phyloP scores from a whole-genome alignment of 2,797 vertebrate species.

The Otus scops region DNA sequence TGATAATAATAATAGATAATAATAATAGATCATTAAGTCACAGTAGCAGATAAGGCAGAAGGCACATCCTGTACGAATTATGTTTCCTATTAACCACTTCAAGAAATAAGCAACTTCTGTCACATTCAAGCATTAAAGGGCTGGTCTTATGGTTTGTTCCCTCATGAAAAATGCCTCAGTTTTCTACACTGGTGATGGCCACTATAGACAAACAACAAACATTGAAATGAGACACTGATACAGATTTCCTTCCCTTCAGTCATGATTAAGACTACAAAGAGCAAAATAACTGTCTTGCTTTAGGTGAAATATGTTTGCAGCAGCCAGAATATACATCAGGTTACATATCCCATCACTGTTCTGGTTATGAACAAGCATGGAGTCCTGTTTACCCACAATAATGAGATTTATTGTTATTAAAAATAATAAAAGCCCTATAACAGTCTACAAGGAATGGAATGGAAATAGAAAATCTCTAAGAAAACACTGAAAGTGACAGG shows the following conservation, averaged over 20 bases:
- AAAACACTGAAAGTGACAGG: slow-evolving; percentile 48
- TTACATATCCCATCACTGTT: not conserved
- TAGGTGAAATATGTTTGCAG: not conserved
- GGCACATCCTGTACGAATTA: not conserved
- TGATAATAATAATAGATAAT: no score
- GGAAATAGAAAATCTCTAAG: slow-evolving; percentile 50
- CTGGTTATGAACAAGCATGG: not conserved
- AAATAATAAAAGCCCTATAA: slow-evolving; percentile 53
- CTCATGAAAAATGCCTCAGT: not conserved
- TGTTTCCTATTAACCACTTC: not conserved
- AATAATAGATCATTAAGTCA: not conserved
- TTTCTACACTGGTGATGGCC: not conserved
- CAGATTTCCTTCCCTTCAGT: not conserved
- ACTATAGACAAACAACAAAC: not conserved
- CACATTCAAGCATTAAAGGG: not conserved
- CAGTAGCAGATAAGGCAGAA: not conserved
- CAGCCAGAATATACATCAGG: not conserved
- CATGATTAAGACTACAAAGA: not conserved
- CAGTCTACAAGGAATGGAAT: not conserved
- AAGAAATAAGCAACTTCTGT: not conserved
- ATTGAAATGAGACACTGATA: not conserved
- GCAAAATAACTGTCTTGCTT: not conserved
- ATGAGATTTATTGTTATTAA: slow-evolving; percentile 66
- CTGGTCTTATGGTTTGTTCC: not conserved
- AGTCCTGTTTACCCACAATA: not conserved